Base-by-base conservation (phyloP, 2,888 invertebrate species). In the Agonopterix subpropinquella region DNA sequence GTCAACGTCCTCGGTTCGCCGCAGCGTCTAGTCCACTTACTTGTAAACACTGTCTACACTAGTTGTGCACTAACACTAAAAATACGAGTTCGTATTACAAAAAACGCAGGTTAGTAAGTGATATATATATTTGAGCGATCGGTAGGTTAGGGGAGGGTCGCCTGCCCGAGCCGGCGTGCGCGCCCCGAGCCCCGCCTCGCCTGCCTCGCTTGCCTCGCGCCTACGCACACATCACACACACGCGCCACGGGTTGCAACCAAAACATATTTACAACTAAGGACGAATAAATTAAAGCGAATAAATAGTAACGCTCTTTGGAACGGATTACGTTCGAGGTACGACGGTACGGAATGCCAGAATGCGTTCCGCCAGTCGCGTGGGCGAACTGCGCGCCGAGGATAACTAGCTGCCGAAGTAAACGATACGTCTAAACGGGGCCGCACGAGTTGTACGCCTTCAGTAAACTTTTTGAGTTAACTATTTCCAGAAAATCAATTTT, bases 271-370 rank as follows among this genome's bases (percentile, higher is more conserved):
- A 57, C 53, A 60, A 73, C 67, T 62, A 67, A 67, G 52, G 53
- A 62, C 62, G 48, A 67, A 77, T 77, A 80, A 81, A 75, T 76
- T 73, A 78, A 79, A 73, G 77, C 78, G 69, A 82, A 81, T 80
- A 83, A 84, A 82, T 81, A 73, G 64, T 59, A 62, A 65, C 76
- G 80, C 79, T 81, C 84, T 85, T 85, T 85, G 85, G 86, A 81
- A 80, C 80, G 73, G 78, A 73, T 77, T 73, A 67, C 72, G 70
- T 72, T 73, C 77, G 76, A 78, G 75, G 78, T 77, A 71, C 71
- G 59, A 53, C 55, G 48, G 50, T 61, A 63, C 62, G 49, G 53
- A 58, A 55, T 50, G 54, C 53, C 53, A n/a, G 64, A 63, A 65
- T 62, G 64, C 58, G 61, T 61, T 61, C 70, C 68, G 63, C 50